Evolutionary conservation across 2,113 vertebrate species (phyloP).

Genomic region (Melanocharis versteri): DNA sequence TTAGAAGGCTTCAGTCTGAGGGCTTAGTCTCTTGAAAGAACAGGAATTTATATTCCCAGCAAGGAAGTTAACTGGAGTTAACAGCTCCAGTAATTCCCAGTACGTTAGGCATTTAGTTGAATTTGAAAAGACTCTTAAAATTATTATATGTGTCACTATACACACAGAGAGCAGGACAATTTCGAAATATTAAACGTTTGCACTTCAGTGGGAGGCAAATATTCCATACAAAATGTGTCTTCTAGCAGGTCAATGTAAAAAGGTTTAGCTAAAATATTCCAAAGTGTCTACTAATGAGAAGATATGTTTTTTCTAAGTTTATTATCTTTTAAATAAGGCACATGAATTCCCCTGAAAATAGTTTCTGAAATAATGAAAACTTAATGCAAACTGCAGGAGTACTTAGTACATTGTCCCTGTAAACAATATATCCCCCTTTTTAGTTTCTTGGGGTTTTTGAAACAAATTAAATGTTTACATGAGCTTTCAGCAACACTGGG

Average conservation of each 20-base stretch:
- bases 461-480: background rate
- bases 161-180: rapidly evolving
- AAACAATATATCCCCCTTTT: too few relatives aligned
- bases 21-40: background rate
- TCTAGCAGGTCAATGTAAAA: background rate
- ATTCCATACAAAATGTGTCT: background rate
- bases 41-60: background rate
- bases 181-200: background rate
- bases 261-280: background rate
- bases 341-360: background rate
- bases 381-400: background rate
- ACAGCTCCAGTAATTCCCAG: background rate
- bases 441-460: background rate
- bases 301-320: background rate
- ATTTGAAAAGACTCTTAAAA: background rate
- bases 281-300: background rate
- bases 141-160: background rate
- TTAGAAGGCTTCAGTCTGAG: background rate
- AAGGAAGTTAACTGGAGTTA: background rate
- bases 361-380: background rate
- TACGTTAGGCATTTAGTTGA: background rate
- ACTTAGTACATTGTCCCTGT: background rate
- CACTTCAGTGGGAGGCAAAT: background rate
- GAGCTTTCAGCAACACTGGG: background rate
- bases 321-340: background rate